Evolutionary conservation across 2,113 vertebrate genomes (phyloP), one percentile per base, ranked within the genome.

Genomic region (Cyphomyrus discorhynchus): DNA sequence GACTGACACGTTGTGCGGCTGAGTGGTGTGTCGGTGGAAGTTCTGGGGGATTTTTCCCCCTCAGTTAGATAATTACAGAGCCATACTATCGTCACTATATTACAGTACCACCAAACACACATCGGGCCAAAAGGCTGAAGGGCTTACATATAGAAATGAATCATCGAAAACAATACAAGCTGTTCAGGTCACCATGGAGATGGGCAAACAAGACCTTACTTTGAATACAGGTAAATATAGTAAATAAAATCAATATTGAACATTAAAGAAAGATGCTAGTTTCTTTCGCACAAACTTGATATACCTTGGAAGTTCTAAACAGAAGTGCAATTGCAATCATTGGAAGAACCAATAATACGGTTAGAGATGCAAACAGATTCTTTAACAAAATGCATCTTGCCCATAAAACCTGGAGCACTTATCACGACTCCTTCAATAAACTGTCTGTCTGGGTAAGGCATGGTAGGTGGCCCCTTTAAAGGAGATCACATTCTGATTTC

Each of bases 351-450:
- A 80, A 19, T 80, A 80, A 15, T 17, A 42, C 3, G 19, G 5
- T 35, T 47, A 77, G 11, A 89, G 70, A 77, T 50, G 21, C 39
- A 24, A 58, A 53, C 39, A 87, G 85, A 90, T 39, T 91, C 84
- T 86, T 86, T 89, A 87, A 90, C 90, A 24, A 27, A 88, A 9
- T 45, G 82, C 49, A 91, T 91, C 91, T 89, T 93, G 91, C 92
- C 93, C 90, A 87, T 85, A 90, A 70, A 87, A 70, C 10, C 46
- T 39, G 5, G 24, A 52, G 45, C 56, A 90, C 58, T 66, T 52
- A 66, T 85, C 89, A 86, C 39, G 27, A 86, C n/a, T 45, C 85
- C 89, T 90, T 50, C 49, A 74, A 10, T 86, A 90, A 87, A 35
- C 89, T 70, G 53, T 77, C 84, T 39, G 66, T 21, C 85, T 53